Evolutionary conservation across 23 tunicate species (phyloP).

Genomic region (Clavelina lepadiformis): DNA sequence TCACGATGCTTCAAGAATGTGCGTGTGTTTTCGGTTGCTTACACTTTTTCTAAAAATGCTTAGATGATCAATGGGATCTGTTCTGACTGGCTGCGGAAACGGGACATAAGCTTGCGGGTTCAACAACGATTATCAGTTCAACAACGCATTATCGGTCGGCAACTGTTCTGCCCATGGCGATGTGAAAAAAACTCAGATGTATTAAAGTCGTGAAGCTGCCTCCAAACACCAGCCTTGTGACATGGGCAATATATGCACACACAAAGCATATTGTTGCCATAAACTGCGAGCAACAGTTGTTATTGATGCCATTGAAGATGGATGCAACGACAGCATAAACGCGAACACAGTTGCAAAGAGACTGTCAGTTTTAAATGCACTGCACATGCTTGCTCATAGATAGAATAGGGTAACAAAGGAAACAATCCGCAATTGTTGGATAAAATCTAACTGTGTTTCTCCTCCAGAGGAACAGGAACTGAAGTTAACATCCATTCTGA

Average conservation of each 20-base stretch:
- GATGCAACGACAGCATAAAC: slow-evolving; percentile 11
- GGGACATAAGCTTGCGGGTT: slow-evolving; percentile 8
- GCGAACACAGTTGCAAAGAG: slow-evolving; percentile 4
- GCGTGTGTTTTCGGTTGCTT: slow-evolving; percentile 8
- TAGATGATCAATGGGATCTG: slow-evolving; percentile 6
- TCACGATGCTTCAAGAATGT: slow-evolving; percentile 15
- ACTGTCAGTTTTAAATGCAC: slow-evolving; percentile 7
- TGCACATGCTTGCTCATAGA: slow-evolving; percentile 1
- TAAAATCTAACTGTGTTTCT: neutral
- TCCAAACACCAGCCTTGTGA: slow-evolving; percentile 7
- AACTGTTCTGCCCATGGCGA: slow-evolving; percentile 20
- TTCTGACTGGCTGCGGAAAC: slow-evolving; percentile 8
- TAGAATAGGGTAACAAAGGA: slow-evolving; percentile 12
- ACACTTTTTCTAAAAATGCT: slow-evolving; percentile 9
- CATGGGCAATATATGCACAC: slow-evolving; percentile 16
- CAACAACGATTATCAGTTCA: no score
- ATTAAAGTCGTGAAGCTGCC: slow-evolving; percentile 5
- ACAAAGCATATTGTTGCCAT: slow-evolving; percentile 12
- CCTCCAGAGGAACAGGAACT: slow-evolving; percentile 14
- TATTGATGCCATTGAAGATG: no score
- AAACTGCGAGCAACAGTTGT: slow-evolving; percentile 14
- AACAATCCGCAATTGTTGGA: slow-evolving; percentile 9
- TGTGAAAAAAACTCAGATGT: slow-evolving; percentile 13
- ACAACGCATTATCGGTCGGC: slow-evolving; percentile 3
- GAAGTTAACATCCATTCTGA: slow-evolving; percentile 11